A percentile compares a stretch with the other conserved stretches of the same genome.
Evolutionary conservation across 2,888 invertebrate species (phyloP).

Genomic region (Nemoura dubitans): DNA sequence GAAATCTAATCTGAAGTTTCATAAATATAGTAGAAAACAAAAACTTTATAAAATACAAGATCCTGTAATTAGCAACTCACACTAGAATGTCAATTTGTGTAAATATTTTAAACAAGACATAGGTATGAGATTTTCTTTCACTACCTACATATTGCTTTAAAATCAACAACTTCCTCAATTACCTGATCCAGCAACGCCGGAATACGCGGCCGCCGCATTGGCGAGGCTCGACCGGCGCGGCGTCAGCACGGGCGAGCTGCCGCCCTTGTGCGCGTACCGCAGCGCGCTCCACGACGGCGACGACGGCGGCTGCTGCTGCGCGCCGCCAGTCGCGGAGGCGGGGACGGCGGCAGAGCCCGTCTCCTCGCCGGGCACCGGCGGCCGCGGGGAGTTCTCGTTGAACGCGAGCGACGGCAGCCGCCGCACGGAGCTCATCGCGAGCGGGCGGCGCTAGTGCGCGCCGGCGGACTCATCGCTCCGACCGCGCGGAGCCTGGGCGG

Average conservation of each 20-base stretch:
- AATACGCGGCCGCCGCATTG: background rate
- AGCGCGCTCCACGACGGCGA: slow-evolving; percentile 43
- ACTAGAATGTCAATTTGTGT: too few relatives aligned
- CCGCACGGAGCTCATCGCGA: slow-evolving; percentile 50
- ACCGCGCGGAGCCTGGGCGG: slow-evolving; percentile 39
- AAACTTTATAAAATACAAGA: too few relatives aligned
- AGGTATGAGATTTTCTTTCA: too few relatives aligned
- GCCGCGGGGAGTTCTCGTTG: slow-evolving; percentile 77
- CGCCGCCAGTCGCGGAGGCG: slow-evolving; percentile 76
- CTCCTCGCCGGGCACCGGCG: slow-evolving; percentile 82
- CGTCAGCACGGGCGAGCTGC: slow-evolving; percentile 58
- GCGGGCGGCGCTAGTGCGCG: slow-evolving; percentile 39
- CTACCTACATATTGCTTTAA: too few relatives aligned
- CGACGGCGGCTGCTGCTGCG: slow-evolving; percentile 41
- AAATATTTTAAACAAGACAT: too few relatives aligned
- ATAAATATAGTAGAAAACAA: too few relatives aligned
- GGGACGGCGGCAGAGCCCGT: slow-evolving; percentile 41
- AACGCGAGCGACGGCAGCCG: slow-evolving; percentile 46
- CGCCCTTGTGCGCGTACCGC: slow-evolving; percentile 47
- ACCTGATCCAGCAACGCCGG: slow-evolving; percentile 26
- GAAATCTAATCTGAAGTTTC: too few relatives aligned
- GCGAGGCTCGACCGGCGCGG: slow-evolving; percentile 60
- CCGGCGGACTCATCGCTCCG: slow-evolving; percentile 36
- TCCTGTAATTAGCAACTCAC: too few relatives aligned
- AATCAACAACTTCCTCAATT: background rate